These are phyloP conservation scores for Lepidochitona cinerea DNA, from an alignment of 2,888 invertebrate genomes.

Conservation along the genomic window DNA sequence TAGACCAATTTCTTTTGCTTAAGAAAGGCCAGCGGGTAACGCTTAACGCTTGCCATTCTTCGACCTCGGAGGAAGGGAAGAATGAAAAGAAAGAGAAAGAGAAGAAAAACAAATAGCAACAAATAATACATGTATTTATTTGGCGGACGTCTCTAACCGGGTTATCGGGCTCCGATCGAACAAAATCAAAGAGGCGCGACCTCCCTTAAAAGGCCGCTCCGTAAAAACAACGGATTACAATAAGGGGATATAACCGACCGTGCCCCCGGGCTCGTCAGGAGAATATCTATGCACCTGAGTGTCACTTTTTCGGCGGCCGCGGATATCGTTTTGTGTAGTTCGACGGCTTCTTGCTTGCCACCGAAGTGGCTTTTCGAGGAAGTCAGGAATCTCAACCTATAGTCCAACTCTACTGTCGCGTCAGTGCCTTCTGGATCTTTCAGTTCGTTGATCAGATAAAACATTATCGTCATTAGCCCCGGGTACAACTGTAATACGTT, in stretches of 20 bases:
- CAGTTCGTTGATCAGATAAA: neutral
- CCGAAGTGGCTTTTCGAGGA: neutral
- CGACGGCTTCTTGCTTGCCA: neutral
- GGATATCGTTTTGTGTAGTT: neutral
- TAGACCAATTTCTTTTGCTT: neutral
- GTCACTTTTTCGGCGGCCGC: neutral
- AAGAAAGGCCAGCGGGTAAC: neutral
- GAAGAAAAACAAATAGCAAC: too few species aligned
- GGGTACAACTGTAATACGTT: neutral
- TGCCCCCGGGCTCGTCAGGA: neutral
- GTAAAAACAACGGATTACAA: neutral
- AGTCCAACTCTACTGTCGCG: neutral
- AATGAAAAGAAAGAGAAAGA: too few species aligned
- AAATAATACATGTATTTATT: too few species aligned
- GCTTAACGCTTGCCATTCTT: neutral
- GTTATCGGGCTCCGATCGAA: neutral
- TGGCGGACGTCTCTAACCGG: too few species aligned
- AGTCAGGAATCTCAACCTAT: neutral
- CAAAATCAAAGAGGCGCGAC: neutral
- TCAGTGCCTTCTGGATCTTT: neutral
- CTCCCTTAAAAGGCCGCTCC: neutral
- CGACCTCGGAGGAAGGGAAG: too few species aligned
- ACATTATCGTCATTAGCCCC: neutral
- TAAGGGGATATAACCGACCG: neutral
- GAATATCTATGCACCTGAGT: neutral